Conservation (phyloP, 2,797 vertebrate species). For the Parotocinclus haroldoi region DNA sequence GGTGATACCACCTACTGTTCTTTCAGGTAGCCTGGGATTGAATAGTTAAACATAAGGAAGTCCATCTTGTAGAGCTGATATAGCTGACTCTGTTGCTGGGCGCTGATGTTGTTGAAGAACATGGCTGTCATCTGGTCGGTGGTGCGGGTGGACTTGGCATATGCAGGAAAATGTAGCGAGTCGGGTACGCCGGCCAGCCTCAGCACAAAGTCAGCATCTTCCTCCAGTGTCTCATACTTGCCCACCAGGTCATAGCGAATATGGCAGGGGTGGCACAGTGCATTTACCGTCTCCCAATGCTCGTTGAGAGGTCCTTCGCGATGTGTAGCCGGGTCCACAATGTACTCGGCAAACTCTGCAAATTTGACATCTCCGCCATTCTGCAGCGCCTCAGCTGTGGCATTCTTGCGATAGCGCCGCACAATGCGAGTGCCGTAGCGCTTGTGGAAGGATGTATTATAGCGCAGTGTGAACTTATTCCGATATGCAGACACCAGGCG, state of each 20-base stretch:
- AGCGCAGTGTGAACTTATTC: constrained; percentile 98
- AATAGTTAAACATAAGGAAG: constrained; percentile 99
- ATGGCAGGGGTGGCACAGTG: constrained; percentile 96
- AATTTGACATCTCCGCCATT: constrained; percentile 87
- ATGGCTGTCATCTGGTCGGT: constrained; percentile 95
- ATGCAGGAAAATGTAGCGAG: constrained; percentile 88
- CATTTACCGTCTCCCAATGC: constrained; percentile 95
- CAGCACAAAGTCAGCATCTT: constrained; percentile 89
- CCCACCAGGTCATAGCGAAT: constrained; percentile 96
- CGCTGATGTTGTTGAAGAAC: constrained; percentile 97
- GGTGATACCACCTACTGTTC: constrained; percentile 71
- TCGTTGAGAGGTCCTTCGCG: constrained; percentile 93
- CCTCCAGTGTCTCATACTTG: constrained; percentile 94
- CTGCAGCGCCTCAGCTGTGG: constrained; percentile 87
- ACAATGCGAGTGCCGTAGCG: constrained; percentile 95
- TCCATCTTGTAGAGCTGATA: constrained; percentile 96
- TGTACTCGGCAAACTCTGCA: constrained; percentile 89
- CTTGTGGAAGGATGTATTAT: constrained; percentile 97
- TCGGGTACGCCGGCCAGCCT: constrained; percentile 80
- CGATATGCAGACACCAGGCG: constrained; percentile 95
- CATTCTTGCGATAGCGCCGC: constrained; percentile 89
- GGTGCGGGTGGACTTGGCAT: constrained; percentile 95
- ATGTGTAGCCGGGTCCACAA: constrained; percentile 88
- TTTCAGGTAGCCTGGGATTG: constrained; percentile 91
- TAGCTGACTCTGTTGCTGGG: constrained; percentile 84